Conservation (phyloP, 2,888 invertebrate genomes). For the Brachyptera putata region DNA sequence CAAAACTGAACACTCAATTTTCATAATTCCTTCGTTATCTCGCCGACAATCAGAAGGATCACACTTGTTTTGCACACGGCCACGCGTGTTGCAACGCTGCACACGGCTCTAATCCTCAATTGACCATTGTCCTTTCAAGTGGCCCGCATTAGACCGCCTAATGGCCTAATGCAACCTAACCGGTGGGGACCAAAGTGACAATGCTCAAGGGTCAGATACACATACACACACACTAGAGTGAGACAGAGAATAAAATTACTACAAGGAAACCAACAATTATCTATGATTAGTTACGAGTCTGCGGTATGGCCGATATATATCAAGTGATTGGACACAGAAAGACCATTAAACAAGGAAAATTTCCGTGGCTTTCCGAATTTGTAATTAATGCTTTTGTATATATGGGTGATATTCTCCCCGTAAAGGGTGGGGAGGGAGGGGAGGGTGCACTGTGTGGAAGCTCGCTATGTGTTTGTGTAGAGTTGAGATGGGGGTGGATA, state of each 20-base stretch:
- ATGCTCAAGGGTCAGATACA: not conserved
- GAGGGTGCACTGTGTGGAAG: too few relatives aligned
- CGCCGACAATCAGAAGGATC: too few relatives aligned
- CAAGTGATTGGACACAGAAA: constrained; percentile 24
- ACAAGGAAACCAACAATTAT: constrained; percentile 21
- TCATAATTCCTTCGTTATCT: too few relatives aligned
- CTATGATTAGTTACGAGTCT: constrained; percentile 20
- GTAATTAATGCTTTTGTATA: constrained; percentile 26
- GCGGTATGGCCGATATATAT: constrained; percentile 9
- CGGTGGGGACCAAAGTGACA: too few relatives aligned
- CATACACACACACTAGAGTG: not conserved
- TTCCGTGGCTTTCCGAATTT: constrained; percentile 26
- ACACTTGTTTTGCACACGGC: too few relatives aligned
- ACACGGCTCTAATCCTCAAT: too few relatives aligned
- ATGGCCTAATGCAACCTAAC: not conserved
- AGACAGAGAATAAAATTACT: constrained; percentile 17
- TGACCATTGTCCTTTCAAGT: constrained; percentile 9
- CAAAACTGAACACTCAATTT: too few relatives aligned
- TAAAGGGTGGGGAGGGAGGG: not conserved
- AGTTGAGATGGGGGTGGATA: not conserved
- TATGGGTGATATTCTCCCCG: constrained; percentile 19
- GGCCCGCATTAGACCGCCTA: constrained; percentile 8
- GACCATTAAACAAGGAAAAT: constrained; percentile 24
- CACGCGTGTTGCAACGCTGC: too few relatives aligned
- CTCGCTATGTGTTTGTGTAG: constrained; percentile 18